phyloP scores from a whole-genome alignment of 2,888 invertebrate genomes.

The Zaprionus bogoriensis region DNA sequence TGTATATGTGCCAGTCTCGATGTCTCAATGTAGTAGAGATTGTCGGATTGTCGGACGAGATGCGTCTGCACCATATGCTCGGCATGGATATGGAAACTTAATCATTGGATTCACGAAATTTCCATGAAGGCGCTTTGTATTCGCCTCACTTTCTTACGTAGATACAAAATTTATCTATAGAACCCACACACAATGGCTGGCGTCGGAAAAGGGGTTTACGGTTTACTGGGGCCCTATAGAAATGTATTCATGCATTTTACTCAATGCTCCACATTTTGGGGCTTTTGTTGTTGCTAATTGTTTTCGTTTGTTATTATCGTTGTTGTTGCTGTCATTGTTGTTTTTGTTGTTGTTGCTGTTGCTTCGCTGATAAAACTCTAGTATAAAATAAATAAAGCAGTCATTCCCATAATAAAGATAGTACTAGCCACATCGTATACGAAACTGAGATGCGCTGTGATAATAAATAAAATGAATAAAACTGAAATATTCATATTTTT shows the following conservation, averaged over 20 bases:
- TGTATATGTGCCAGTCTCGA: not conserved
- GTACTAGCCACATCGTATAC: not conserved
- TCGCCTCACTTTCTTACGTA: constrained; percentile 13
- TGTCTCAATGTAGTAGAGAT: too few relatives aligned
- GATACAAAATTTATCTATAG: constrained; percentile 45
- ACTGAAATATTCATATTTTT: not conserved
- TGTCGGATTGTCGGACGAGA: constrained; percentile 14
- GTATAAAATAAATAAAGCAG: constrained; percentile 19
- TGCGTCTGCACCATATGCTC: constrained; percentile 40
- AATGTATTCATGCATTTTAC: constrained; percentile 42
- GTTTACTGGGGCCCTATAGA: constrained; percentile 27
- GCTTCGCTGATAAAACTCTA: constrained; percentile 55
- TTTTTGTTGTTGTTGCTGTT: constrained; percentile 26
- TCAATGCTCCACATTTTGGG: constrained; percentile 49
- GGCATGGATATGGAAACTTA: constrained; percentile 32
- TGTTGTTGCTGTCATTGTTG: constrained; percentile 5
- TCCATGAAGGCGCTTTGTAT: constrained; percentile 55
- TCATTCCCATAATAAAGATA: not conserved
- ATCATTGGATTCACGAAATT: constrained; percentile 52
- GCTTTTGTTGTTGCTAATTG: constrained; percentile 61
- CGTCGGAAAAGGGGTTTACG: not conserved
- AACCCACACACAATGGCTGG: constrained; percentile 4
- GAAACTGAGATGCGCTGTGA: constrained; percentile 8
- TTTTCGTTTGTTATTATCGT: constrained; percentile 54
- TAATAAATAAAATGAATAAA: not conserved